Evolutionary conservation across 2,113 vertebrate species (phyloP).

Genomic region (Arizona elegans): DNA sequence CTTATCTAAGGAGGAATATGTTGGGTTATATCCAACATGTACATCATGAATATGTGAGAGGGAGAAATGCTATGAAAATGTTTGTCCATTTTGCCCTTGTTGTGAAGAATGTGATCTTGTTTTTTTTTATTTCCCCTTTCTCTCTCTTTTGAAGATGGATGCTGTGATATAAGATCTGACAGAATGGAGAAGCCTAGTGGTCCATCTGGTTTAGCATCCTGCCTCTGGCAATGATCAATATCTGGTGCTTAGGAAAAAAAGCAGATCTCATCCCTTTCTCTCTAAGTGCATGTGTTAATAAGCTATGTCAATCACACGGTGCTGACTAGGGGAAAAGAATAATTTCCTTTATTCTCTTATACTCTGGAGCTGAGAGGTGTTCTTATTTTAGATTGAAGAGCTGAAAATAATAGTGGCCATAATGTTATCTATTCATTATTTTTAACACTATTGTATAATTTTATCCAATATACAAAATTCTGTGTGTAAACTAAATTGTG

Average conservation of each 20-base stretch:
- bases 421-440: conserved; percentile 1
- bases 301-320: conserved; percentile 15
- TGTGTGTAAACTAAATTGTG: background rate
- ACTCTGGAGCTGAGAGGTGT: background rate
- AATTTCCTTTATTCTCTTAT: conserved; percentile 17
- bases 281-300: conserved; percentile 6
- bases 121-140: fast-evolving
- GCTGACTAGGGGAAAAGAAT: background rate
- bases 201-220: background rate
- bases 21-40: background rate
- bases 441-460: background rate
- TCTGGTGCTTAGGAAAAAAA: conserved; percentile 17
- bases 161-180: background rate
- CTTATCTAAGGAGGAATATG: background rate
- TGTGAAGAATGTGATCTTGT: background rate
- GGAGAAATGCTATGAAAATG: background rate
- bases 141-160: background rate
- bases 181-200: fast-evolving
- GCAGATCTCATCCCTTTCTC: background rate
- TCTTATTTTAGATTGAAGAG: background rate
- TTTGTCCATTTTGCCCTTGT: background rate
- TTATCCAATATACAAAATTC: background rate
- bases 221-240: conserved; percentile 44
- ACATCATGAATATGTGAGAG: background rate
- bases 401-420: background rate